A percentile compares a stretch with the other conserved stretches of the same genome.
Evolutionary conservation across 2,797 vertebrate species (phyloP).

Genomic region (Cyclura pinguis): DNA sequence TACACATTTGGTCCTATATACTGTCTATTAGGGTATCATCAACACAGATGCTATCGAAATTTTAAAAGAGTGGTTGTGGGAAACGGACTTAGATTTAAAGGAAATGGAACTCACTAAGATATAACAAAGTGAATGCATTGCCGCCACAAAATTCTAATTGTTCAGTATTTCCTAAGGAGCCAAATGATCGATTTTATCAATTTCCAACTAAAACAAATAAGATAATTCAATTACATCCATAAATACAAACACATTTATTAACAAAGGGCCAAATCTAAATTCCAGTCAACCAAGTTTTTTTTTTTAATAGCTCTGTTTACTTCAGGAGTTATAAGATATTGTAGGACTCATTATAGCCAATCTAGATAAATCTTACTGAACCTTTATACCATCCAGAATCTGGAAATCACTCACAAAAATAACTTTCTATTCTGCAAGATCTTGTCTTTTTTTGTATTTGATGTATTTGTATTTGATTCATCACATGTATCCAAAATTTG

Average conservation of each 20-base stretch:
- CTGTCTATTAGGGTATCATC: background rate
- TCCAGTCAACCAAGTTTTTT: background rate
- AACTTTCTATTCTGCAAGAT: background rate
- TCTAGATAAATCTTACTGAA: background rate
- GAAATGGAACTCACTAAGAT: background rate
- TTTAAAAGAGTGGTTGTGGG: background rate
- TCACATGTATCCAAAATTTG: background rate
- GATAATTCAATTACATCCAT: background rate
- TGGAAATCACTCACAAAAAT: background rate
- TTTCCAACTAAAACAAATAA: background rate
- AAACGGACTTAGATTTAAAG: constrained; percentile 1
- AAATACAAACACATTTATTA: background rate
- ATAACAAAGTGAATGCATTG: background rate
- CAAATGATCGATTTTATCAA: background rate
- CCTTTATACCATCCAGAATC: background rate
- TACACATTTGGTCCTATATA: background rate
- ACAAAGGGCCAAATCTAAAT: background rate
- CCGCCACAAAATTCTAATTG: background rate
- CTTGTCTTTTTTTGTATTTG: background rate
- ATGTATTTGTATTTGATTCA: too few relatives aligned
- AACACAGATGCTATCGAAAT: background rate
- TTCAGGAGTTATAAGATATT: background rate
- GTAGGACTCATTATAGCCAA: background rate
- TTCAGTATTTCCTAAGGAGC: background rate
- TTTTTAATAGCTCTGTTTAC: background rate